phyloP scores from a whole-genome alignment of 2,113 vertebrate genomes.

The Cricetomys ansorgei region DNA sequence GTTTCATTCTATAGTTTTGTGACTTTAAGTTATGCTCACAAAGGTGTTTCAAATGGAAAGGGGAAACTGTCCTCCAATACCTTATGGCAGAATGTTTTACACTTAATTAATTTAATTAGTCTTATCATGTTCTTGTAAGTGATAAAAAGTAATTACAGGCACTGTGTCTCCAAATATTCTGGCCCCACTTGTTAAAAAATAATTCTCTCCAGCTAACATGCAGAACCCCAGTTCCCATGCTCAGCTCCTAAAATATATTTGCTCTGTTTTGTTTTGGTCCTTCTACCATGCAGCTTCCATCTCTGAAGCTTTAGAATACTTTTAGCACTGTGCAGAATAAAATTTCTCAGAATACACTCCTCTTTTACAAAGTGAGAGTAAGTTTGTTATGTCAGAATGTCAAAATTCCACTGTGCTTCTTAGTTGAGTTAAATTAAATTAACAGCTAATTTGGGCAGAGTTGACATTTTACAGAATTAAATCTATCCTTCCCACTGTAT shows the following conservation, averaged over 20 bases:
- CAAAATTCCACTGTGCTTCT: neutral
- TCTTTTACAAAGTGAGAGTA: conserved; percentile 27
- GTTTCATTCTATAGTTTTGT: conserved; percentile 42
- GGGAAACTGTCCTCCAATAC: conserved; percentile 6
- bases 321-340: conserved; percentile 26
- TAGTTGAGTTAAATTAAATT: neutral
- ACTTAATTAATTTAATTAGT: conserved; percentile 39
- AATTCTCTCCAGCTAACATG: neutral
- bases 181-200: neutral
- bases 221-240: too few relatives aligned
- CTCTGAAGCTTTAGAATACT: neutral
- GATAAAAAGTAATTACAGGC: neutral
- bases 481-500: neutral
- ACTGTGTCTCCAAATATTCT: neutral
- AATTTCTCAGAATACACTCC: neutral
- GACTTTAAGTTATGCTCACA: conserved; percentile 34
- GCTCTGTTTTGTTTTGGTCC: neutral
- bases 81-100: neutral
- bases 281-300: neutral
- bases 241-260: neutral
- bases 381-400: neutral
- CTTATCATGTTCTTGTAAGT: conserved; percentile 14
- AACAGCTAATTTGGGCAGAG: neutral
- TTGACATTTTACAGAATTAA: conserved; percentile 28
- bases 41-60: conserved; percentile 22